Percentiles rank a stretch among this genome's conserved stretches.
phyloP scores from a whole-genome alignment of 2,888 invertebrate genomes.

The Isoperla grammatica region DNA sequence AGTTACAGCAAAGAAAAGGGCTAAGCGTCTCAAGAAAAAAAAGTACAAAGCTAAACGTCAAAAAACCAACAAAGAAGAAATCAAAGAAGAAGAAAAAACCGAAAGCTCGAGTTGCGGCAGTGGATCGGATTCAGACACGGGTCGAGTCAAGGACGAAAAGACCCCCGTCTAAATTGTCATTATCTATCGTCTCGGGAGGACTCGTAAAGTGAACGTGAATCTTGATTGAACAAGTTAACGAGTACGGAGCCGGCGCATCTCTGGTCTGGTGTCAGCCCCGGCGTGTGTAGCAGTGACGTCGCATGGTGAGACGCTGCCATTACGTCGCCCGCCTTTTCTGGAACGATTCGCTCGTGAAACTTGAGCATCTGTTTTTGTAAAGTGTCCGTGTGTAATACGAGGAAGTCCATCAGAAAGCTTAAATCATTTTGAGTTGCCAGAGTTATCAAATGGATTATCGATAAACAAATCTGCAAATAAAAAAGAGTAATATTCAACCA shows the following conservation, averaged over 20 bases:
- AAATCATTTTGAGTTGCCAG: constrained; percentile 56
- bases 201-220: background rate
- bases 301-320: constrained; percentile 20
- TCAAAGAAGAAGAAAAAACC: constrained; percentile 34
- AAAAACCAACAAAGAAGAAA: constrained; percentile 39
- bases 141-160: background rate
- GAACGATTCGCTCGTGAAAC: constrained; percentile 42
- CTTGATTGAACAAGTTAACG: constrained; percentile 19
- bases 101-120: constrained; percentile 27
- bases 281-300: constrained; percentile 9
- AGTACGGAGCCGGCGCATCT: constrained; percentile 19
- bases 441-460: constrained; percentile 64
- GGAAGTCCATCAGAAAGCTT: constrained; percentile 47
- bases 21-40: constrained; percentile 78
- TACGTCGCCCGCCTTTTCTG: constrained; percentile 43
- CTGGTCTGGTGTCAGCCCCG: constrained; percentile 19
- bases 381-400: constrained; percentile 46
- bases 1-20: constrained; percentile 85
- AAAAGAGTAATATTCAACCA: constrained; percentile 26
- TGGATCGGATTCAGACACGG: constrained; percentile 6
- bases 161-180: background rate
- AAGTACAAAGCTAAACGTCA: constrained; percentile 44
- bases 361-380: constrained; percentile 41
- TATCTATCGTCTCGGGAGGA: background rate
- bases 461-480: constrained; percentile 60